Conservation (phyloP, 2,113 vertebrate species). For the Platysteira castanea region DNA sequence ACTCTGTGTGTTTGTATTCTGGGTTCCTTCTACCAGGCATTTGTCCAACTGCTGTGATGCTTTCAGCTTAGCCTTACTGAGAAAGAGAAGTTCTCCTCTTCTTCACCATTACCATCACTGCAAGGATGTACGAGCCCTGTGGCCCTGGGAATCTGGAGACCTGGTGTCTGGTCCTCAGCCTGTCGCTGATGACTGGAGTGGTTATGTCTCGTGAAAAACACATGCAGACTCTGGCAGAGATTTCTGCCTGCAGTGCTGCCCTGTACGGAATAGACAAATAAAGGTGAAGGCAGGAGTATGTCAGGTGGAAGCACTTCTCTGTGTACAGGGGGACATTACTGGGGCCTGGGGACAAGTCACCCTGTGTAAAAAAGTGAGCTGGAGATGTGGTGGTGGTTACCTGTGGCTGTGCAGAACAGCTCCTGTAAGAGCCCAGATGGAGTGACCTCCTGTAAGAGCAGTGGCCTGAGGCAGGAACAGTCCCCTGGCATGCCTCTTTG, state of each 20-base stretch:
- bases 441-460: neutral
- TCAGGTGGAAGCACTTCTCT: neutral
- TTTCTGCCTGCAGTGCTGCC: neutral
- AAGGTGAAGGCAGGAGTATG: neutral
- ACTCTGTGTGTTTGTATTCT: neutral
- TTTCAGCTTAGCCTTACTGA: neutral
- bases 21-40: neutral
- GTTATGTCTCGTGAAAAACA: no score
- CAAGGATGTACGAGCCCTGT: neutral
- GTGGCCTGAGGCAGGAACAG: neutral
- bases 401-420: neutral
- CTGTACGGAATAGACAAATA: neutral
- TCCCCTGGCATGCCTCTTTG: fast-evolving
- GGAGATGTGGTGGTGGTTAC: neutral
- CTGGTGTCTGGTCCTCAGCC: neutral
- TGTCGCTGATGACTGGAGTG: neutral
- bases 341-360: neutral
- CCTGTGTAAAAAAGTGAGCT: neutral
- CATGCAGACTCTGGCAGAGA: neutral
- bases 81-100: neutral
- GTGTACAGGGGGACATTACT: neutral
- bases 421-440: neutral
- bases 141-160: neutral
- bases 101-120: neutral
- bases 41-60: neutral